Evolutionary conservation across 2,113 vertebrate genomes (phyloP), one percentile per base, ranked within the genome.

Genomic region (Phaetusa simplex): DNA sequence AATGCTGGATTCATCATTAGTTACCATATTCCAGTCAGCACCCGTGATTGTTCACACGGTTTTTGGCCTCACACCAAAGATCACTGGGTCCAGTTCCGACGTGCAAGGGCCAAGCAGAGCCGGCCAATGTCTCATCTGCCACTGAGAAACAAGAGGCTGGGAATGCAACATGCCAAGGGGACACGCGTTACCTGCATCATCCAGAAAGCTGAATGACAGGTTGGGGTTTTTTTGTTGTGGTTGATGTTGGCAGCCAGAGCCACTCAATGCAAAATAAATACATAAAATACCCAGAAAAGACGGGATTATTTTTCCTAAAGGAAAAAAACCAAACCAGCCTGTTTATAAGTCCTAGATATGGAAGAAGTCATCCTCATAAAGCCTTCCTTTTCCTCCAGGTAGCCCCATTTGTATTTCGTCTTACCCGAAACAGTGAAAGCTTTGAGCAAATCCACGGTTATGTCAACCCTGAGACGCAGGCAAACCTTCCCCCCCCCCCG

Each of bases 121-220:
- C 30, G n/a, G n/a, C 29, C 45, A 47, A 38, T 1, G 0, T 8
- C 43, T 49, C 4, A 0, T 17, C n/a, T 16, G 38, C 10, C 21
- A 1, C 27, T 6, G 26, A 79, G 21, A 53, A 47, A 42, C 20
- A 5, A 5, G n/a, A 38, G 23, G 47, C 26, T 0, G 14, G 34
- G 55, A 65, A 86, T 3, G 3, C 14, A 40, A n/a, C 21, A 4
- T 4, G 36, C 14, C 52, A 40, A 12, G 69, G 6, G 15, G 45
- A 45, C 29, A 5, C 0, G 1, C 18, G 38, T 7, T 7, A 40
- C 17, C 45, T 23, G 19, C 38, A 4, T 19, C 7, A 14, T 5
- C 21, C 79, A 61, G 8, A 76, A 36, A 67, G 59, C 24, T 53
- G 38, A 88, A 9, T 20, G 47, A 65, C 58, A 88, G 66, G 23